These are phyloP conservation scores for Drosophila niveifrons DNA, from an alignment of 2,888 invertebrate species.

Conservation along the genomic window DNA sequence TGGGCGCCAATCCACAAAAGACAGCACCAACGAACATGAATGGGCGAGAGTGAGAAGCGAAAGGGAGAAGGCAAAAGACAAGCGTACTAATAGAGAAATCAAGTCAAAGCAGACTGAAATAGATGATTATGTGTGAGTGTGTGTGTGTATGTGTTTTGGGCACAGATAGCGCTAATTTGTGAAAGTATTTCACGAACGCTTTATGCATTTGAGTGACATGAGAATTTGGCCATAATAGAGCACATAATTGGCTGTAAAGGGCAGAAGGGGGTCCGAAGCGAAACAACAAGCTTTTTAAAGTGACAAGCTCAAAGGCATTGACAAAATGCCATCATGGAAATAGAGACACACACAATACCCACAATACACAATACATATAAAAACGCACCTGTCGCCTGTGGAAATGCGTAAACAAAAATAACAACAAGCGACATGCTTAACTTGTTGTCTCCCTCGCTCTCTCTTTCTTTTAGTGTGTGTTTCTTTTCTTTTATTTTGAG, in stretches of 20 bases:
- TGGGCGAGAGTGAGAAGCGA: not conserved
- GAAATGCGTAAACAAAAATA: slow-evolving; percentile 75
- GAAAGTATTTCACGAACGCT: slow-evolving; percentile 73
- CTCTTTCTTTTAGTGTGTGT: slow-evolving; percentile 16
- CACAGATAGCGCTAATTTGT: slow-evolving; percentile 73
- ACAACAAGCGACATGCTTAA: slow-evolving; percentile 74
- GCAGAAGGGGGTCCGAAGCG: slow-evolving; percentile 21
- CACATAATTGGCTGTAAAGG: slow-evolving; percentile 74
- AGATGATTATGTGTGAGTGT: slow-evolving; percentile 18
- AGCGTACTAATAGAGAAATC: slow-evolving; percentile 71
- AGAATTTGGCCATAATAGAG: slow-evolving; percentile 79
- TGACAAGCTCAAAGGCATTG: slow-evolving; percentile 67
- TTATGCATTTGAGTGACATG: slow-evolving; percentile 78
- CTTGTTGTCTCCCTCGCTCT: slow-evolving; percentile 36
- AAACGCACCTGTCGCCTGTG: slow-evolving; percentile 74
- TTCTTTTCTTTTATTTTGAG: slow-evolving; percentile 58
- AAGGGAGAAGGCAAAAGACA: slow-evolving; percentile 23
- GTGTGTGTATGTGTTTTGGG: slow-evolving; percentile 27
- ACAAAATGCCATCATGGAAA: slow-evolving; percentile 58
- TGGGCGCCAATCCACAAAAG: slow-evolving; percentile 63
- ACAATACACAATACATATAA: slow-evolving; percentile 40
- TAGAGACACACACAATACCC: slow-evolving; percentile 27
- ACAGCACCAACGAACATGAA: slow-evolving; percentile 5
- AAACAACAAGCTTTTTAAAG: slow-evolving; percentile 55
- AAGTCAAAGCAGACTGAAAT: slow-evolving; percentile 55